Evolutionary conservation across 2,888 invertebrate genomes (phyloP).

Genomic region (Amaurobius ferox): DNA sequence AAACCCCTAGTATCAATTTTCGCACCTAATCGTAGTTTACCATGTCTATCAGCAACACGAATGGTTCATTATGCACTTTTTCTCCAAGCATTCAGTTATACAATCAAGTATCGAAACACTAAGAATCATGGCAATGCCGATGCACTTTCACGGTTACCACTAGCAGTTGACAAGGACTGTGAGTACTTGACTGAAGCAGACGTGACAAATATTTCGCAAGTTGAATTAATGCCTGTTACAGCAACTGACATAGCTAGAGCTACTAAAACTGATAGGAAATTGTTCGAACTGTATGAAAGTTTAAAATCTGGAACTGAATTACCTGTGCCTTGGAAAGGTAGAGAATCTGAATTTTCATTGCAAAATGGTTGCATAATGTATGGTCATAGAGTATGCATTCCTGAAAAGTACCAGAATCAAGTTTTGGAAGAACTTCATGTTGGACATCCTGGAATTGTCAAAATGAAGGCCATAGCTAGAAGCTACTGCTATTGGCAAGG

Average conservation of each 20-base stretch:
- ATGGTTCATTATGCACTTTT: conserved; percentile 55
- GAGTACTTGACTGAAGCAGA: conserved; percentile 53
- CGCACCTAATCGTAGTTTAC: conserved; percentile 73
- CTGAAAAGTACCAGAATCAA: conserved; percentile 44
- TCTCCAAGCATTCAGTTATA: conserved; percentile 51
- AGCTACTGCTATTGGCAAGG: conserved; percentile 48
- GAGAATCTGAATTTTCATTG: conserved; percentile 54
- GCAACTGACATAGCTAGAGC: conserved; percentile 50
- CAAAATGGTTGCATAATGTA: conserved; percentile 52
- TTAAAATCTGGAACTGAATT: conserved; percentile 48
- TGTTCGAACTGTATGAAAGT: conserved; percentile 51
- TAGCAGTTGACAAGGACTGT: conserved; percentile 44
- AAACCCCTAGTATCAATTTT: conserved; percentile 73
- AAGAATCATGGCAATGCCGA: conserved; percentile 52
- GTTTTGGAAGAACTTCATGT: conserved; percentile 30
- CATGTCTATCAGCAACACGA: conserved; percentile 54
- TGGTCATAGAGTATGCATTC: conserved; percentile 54
- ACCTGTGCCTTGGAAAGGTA: conserved; percentile 47
- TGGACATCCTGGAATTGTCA: conserved; percentile 50
- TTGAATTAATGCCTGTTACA: conserved; percentile 54
- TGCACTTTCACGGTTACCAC: conserved; percentile 53
- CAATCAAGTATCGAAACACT: conserved; percentile 52
- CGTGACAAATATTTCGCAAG: conserved; percentile 50
- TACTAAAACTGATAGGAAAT: conserved; percentile 53
- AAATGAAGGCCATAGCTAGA: conserved; percentile 41